phyloP scores from a whole-genome alignment of 2,113 vertebrate species.

The Nycticebus coucang region DNA sequence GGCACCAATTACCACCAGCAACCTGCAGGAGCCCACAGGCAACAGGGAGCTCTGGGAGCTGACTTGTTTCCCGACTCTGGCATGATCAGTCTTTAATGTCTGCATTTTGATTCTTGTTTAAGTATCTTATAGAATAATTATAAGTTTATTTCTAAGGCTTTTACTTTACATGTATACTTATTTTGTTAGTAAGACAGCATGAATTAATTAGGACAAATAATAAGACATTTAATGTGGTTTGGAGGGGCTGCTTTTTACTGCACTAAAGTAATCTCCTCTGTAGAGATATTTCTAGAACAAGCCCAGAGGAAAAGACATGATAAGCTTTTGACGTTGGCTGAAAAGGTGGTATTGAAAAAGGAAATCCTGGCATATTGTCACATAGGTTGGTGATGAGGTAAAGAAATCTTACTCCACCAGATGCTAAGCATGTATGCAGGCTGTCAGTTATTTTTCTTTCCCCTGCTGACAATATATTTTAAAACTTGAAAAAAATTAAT shows the following conservation, averaged over 20 bases:
- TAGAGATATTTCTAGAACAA: not conserved
- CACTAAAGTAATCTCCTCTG: not conserved
- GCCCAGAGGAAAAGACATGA: not conserved
- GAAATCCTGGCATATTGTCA: conserved; percentile 34
- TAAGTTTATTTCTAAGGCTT: not conserved
- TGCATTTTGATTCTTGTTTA: not conserved
- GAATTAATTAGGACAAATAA: not conserved
- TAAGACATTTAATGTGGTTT: not conserved
- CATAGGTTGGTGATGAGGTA: not conserved
- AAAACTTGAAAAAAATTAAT: not conserved
- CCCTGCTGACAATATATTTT: not conserved
- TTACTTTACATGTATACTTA: not conserved
- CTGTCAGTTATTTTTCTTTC: not conserved
- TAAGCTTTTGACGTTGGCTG: not conserved
- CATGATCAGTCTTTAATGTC: not conserved
- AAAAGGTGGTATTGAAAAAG: conserved; percentile 25
- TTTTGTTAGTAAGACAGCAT: not conserved
- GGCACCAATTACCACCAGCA: conserved; percentile 80
- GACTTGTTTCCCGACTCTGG: rapidly evolving
- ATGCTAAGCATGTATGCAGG: not conserved
- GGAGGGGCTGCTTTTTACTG: not conserved
- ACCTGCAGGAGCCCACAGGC: conserved; percentile 65
- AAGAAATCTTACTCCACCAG: not conserved
- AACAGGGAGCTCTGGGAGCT: not conserved
- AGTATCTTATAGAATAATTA: not conserved